These are phyloP conservation scores for Timandra comae DNA, from an alignment of 2,888 invertebrate genomes.

Conservation along the genomic window DNA sequence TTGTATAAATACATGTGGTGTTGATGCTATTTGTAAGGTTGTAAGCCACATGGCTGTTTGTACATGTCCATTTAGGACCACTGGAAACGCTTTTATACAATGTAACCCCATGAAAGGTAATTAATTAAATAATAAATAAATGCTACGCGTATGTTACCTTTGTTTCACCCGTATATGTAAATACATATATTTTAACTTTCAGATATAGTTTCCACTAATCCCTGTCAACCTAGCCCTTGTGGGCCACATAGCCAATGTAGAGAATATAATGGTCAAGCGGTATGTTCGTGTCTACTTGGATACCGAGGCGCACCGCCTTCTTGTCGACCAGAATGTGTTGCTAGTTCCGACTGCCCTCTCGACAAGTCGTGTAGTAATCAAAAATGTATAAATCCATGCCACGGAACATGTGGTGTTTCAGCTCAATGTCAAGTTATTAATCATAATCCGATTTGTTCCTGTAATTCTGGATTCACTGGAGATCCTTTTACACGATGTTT, in stretches of 20 bases:
- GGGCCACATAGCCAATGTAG: conserved; percentile 80
- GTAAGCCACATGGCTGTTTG: conserved; percentile 87
- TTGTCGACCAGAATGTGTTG: conserved; percentile 84
- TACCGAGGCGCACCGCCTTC: conserved; percentile 82
- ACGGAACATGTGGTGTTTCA: conserved; percentile 85
- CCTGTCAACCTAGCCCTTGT: conserved; percentile 80
- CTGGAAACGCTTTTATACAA: conserved; percentile 83
- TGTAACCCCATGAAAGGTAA: conserved; percentile 78
- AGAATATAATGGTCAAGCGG: conserved; percentile 78
- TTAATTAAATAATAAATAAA: conserved; percentile 6
- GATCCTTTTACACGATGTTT: conserved; percentile 81
- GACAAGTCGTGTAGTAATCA: conserved; percentile 83
- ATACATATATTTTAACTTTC: conserved; percentile 18
- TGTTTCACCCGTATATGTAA: too few relatives aligned
- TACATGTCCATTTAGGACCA: conserved; percentile 81
- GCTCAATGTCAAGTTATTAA: conserved; percentile 86
- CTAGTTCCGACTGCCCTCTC: conserved; percentile 83
- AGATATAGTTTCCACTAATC: conserved; percentile 62
- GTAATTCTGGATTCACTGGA: conserved; percentile 79
- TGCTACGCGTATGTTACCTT: not conserved
- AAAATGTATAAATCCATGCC: conserved; percentile 84
- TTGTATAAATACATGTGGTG: conserved; percentile 86
- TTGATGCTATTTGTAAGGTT: conserved; percentile 83
- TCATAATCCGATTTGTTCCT: conserved; percentile 85
- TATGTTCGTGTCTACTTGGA: conserved; percentile 80